Evolutionary conservation across 2,113 vertebrate species (phyloP), one percentile per base, ranked within the genome.

Genomic region (Forbesichthys papilliferus): DNA sequence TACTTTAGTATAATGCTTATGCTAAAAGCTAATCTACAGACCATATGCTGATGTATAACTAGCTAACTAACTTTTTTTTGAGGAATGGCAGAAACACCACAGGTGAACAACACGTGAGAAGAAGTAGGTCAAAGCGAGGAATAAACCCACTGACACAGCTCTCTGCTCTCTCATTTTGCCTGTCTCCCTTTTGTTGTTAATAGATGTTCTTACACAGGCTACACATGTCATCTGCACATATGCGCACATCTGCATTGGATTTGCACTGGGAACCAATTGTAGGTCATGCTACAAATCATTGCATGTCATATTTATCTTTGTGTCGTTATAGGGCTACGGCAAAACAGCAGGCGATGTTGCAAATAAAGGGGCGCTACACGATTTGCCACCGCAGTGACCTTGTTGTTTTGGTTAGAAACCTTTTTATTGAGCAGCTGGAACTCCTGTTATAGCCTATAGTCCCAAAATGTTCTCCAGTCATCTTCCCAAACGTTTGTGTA

Each of bases 241-340:
- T 61, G 59, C 69, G 71, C 68, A 88, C 92, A 92, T 90, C 87
- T 92, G 90, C 83, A 82, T 75, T 73, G 9, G 9, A 83, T 90
- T 87, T 81, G 70, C 73, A 70, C 62, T 12, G 66, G 82, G 73
- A 51, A 72, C 80, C 71, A 84, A 83, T 64, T 78, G 77, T 66
- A 79, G 77, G 75, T 57, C 77, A 83, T 84, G 81, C 80, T 75
- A 70, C 74, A 85, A 88, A 85, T 81, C 84, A 85, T 33, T 20
- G 27, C 14, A 9, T 27, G 16, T 56, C 18, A 10, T 13, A 10
- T 20, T 56, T 18, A 88, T 87, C 84, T 81, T 91, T 78, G 85
- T 49, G 75, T 74, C 59, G 55, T 74, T 77, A 62, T 69, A 70
- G 77, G 75, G 84, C 85, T 84, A 42, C 27, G 27, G 27, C 27